phyloP scores from a whole-genome alignment of 2,888 invertebrate species.

The Fragum sueziense region DNA sequence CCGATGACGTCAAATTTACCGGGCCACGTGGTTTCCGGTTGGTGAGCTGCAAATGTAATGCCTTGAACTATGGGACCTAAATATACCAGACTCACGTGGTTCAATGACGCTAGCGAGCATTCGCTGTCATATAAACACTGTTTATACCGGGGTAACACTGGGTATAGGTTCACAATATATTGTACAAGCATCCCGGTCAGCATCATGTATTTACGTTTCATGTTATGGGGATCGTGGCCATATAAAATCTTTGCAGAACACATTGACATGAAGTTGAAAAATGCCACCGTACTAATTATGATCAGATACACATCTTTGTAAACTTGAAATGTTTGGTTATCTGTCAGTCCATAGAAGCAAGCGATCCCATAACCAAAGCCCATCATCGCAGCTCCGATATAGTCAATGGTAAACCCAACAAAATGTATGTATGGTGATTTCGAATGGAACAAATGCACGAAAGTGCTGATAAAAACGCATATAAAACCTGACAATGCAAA shows the following conservation, averaged over 20 bases:
- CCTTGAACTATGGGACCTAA: slow-evolving; percentile 54
- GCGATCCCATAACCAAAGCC: slow-evolving; percentile 61
- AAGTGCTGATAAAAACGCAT: slow-evolving; percentile 52
- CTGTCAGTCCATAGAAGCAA: slow-evolving; percentile 56
- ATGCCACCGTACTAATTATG: slow-evolving; percentile 47
- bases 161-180: slow-evolving; percentile 47
- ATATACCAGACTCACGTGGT: slow-evolving; percentile 43
- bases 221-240: slow-evolving; percentile 61
- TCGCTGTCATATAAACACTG: slow-evolving; percentile 45
- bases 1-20: slow-evolving; percentile 75
- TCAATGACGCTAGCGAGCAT: slow-evolving; percentile 57
- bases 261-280: slow-evolving; percentile 56
- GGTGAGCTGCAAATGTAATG: slow-evolving; percentile 65
- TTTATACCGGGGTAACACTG: slow-evolving; percentile 56
- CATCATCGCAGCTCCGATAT: slow-evolving; percentile 60
- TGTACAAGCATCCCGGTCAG: slow-evolving; percentile 53
- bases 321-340: slow-evolving; percentile 38
- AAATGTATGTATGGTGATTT: slow-evolving; percentile 60
- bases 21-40: slow-evolving; percentile 71
- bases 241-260: slow-evolving; percentile 58
- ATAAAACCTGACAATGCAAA: slow-evolving; percentile 59
- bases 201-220: slow-evolving; percentile 62
- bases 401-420: slow-evolving; percentile 64
- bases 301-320: slow-evolving; percentile 47
- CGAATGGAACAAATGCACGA: slow-evolving; percentile 62